phyloP scores from a whole-genome alignment of 1,140 invertebrate species.

The Zaprionus vittiger region DNA sequence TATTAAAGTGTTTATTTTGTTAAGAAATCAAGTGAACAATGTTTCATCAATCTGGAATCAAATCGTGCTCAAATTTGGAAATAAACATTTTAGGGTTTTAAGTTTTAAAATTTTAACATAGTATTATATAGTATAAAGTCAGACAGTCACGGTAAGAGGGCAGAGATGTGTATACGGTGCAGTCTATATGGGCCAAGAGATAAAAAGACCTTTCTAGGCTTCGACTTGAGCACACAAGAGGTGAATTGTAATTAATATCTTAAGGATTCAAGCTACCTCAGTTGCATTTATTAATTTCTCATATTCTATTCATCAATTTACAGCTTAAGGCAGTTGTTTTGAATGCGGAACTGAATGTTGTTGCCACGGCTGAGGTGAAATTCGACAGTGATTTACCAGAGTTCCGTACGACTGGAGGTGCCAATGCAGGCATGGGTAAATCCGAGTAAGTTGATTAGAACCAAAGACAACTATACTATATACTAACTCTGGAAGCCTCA shows the following conservation, averaged over 20 bases:
- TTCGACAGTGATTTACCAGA: constrained; percentile 96
- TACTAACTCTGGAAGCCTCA: neutral
- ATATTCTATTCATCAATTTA: constrained; percentile 73
- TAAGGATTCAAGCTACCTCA: neutral
- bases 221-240: constrained; percentile 8
- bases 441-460: constrained; percentile 85
- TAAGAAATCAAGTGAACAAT: neutral
- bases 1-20: neutral
- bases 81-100: neutral
- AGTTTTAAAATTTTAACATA: too few relatives aligned
- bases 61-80: neutral
- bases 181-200: neutral
- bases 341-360: constrained; percentile 89
- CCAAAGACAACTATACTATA: neutral
- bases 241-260: neutral
- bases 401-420: constrained; percentile 86
- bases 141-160: neutral
- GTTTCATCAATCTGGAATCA: neutral
- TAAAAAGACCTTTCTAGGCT: neutral
- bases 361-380: constrained; percentile 92
- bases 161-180: neutral
- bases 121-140: neutral
- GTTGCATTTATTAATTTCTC: neutral
- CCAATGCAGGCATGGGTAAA: constrained; percentile 78
- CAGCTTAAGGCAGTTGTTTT: constrained; percentile 96